Evolutionary conservation across 2,113 vertebrate genomes (phyloP), one percentile per base, ranked within the genome.

Genomic region (Nyctereutes procyonoides): DNA sequence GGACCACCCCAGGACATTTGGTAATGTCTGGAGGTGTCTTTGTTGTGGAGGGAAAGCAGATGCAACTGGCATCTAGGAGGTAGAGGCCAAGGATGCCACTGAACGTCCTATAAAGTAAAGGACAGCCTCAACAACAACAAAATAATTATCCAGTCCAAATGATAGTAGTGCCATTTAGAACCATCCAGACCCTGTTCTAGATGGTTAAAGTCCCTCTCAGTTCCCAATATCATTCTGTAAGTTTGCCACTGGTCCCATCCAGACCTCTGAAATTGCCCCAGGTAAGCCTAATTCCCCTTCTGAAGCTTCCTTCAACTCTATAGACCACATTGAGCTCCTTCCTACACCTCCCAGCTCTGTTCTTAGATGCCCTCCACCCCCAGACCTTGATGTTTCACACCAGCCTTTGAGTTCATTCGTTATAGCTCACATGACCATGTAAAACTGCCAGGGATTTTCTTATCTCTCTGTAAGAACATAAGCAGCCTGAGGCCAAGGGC

Each of bases 1-100:
- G 12, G 13, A 22, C 1, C 26, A 4, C 0, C 2, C 0, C 0
- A 53, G 32, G 62, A 89, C 5, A 60, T 19, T 6, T 73, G 17
- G 17, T 19, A 38, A 73, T 60, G 4, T 90, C 24, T 51, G 20
- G 30, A 65, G 35, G 53, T 32, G 73, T 51, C 81, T 90, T 82
- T 32, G 5, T 38, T 62, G 24, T 67, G 15, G 20, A 12, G 26
- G 26, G 14, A 55, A 38, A 14, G 38, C 12, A 35, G 2, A 15
- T 65, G n/a, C 15, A 71, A 69, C 4, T 56, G 38, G 12, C 4
- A 65, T 56, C 60, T 30, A 51, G 67, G 5, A 81, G 22, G 16
- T 22, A 71, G 19, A 62, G 79, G 38, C 15, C 38, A 80, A 32
- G 24, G 14, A 38, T 74, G 8, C 58, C 90, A 30, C 7, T 69